These are phyloP conservation scores for Graptemys geographica DNA, from an alignment of 2,797 vertebrate genomes.

Conservation along the genomic window DNA sequence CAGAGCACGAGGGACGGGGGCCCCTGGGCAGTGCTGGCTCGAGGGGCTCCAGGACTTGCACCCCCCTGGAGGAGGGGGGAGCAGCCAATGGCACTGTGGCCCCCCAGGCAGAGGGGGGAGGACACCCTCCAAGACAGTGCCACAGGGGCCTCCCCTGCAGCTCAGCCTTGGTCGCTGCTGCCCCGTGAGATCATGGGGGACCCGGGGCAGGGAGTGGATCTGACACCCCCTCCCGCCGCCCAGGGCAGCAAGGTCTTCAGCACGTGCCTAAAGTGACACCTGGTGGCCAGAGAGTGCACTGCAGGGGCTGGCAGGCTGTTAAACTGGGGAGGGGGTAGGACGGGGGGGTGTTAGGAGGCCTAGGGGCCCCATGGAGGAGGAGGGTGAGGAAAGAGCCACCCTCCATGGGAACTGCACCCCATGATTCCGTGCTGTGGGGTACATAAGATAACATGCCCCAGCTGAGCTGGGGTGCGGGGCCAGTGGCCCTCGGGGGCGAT, in stretches of 20 bases:
- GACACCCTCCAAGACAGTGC: fast-evolving
- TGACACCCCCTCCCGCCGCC: not conserved
- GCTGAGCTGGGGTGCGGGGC: too few relatives aligned
- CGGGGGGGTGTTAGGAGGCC: not conserved
- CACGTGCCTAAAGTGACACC: constrained; percentile 52
- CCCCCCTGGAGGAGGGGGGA: fast-evolving
- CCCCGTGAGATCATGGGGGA: not conserved
- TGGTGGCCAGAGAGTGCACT: constrained; percentile 45
- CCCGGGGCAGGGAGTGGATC: not conserved
- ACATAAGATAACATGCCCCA: not conserved
- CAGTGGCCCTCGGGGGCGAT: too few relatives aligned
- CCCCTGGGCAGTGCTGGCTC: too few relatives aligned
- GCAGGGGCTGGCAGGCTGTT: not conserved
- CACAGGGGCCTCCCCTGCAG: not conserved
- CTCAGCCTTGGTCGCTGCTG: not conserved
- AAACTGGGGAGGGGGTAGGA: not conserved
- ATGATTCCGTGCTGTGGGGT: not conserved
- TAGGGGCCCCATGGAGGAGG: not conserved
- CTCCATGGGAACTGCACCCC: not conserved
- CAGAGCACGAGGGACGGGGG: too few relatives aligned
- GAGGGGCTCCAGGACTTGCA: too few relatives aligned
- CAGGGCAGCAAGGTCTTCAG: not conserved
- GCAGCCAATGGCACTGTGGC: too few relatives aligned
- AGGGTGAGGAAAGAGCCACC: not conserved
- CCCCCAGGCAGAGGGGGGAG: too few relatives aligned